A percentile compares a stretch with the other conserved stretches of the same genome.
Conservation (phyloP, 2,113 vertebrate genomes). For the Pogonocichla stellata region DNA sequence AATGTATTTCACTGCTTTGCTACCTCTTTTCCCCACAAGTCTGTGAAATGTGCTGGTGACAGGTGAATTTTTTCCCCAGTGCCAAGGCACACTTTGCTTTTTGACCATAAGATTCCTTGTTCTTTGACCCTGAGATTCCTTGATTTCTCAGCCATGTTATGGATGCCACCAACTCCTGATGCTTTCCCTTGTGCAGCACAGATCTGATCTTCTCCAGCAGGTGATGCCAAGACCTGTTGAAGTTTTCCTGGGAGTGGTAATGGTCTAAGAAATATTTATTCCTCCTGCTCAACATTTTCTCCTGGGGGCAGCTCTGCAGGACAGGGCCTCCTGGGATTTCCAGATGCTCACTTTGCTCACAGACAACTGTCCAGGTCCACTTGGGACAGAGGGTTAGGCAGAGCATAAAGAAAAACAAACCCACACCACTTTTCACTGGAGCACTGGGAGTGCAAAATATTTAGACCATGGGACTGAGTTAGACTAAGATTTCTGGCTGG, state of each 20-base stretch:
- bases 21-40: background rate
- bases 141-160: background rate
- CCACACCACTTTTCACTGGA: background rate
- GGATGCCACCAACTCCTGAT: background rate
- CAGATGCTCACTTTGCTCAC: background rate
- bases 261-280: background rate
- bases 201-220: background rate
- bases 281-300: background rate
- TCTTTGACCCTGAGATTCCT: background rate
- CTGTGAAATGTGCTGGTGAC: background rate
- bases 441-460: too few relatives aligned
- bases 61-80: background rate
- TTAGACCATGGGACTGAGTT: background rate
- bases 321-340: background rate
- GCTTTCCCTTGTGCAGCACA: background rate
- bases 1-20: background rate
- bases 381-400: fast-evolving
- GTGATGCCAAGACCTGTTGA: background rate
- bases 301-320: background rate
- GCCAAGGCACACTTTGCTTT: background rate
- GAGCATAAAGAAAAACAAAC: background rate
- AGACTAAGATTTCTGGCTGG: background rate
- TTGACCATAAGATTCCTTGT: background rate
- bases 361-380: background rate
- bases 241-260: background rate